Evolutionary conservation across 2,797 vertebrate species (phyloP), one percentile per base, ranked within the genome.

Genomic region (Sebastes aleutianus): DNA sequence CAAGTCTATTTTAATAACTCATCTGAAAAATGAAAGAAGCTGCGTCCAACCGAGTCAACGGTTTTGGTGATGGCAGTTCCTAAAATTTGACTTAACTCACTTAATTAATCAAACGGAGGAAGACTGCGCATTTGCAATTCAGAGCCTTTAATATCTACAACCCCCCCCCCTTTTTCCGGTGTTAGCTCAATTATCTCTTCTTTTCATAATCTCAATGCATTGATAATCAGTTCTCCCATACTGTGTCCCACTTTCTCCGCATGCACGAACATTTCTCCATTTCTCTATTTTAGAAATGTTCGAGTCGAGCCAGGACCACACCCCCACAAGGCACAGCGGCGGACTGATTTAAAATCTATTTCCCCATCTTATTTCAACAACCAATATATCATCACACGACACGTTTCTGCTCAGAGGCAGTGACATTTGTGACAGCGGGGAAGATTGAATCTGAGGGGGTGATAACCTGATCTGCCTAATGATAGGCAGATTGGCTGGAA

Each of bases 401-500:
- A 80, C 72, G 66, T 88, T 87, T 72, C 74, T 76, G 85, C 88
- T 91, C 87, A 81, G 85, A 89, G 90, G 87, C 88, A 62, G 70
- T 89, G 86, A 91, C 89, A 88, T 89, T 85, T 89, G 81, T 90
- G 91, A 88, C 87, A 88, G 91, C 36, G 11, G 85, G 83, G 62
- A 79, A 92, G 88, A 91, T 91, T 89, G 88, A 88, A 89, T 92
- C 83, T 63, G 84, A 87, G 88, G 85, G 79, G 78, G 82, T 78
- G 89, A 91, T 90, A 86, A 86, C 82, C 83, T 85, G 88, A 92
- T 91, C 85, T 90, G 84, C 84, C 80, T 91, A 92, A 92, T 88
- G 90, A 90, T 89, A 79, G 85, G 82, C 70, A 84, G 79, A 79
- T 87, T 80, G 88, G 75, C 73, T 68, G 68, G 83, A 39, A 80